phyloP scores from a whole-genome alignment of 2,797 vertebrate genomes.

The Coluber constrictor region DNA sequence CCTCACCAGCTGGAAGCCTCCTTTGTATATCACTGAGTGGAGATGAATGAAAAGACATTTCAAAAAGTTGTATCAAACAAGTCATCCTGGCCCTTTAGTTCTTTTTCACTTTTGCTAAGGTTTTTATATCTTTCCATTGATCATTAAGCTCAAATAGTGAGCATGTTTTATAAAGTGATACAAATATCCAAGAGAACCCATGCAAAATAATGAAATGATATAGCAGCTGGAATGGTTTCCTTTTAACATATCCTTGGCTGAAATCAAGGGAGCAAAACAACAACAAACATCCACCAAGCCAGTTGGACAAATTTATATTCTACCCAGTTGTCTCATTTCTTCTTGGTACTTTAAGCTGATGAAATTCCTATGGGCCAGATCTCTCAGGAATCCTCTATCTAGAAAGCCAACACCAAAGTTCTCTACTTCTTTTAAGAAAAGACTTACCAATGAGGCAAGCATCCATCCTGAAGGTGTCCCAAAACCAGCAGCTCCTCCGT shows the following conservation, averaged over 20 bases:
- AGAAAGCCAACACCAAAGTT: background rate
- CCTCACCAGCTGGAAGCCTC: background rate
- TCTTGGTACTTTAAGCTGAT: background rate
- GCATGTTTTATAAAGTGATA: background rate
- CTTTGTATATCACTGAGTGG: background rate
- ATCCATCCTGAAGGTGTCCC: constrained; percentile 50
- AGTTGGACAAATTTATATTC: background rate
- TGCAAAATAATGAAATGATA: background rate
- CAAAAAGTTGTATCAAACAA: background rate
- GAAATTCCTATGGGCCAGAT: accelerated
- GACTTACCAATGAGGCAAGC: constrained; percentile 55
- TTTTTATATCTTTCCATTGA: background rate
- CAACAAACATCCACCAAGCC: background rate
- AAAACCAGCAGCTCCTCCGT: background rate
- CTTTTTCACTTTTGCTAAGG: background rate
- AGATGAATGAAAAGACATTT: background rate
- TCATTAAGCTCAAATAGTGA: background rate
- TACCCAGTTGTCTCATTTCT: background rate
- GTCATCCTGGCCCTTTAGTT: background rate
- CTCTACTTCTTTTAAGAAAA: background rate
- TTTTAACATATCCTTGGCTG: too few relatives aligned
- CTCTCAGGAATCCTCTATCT: accelerated
- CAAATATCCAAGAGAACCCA: background rate
- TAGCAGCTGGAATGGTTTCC: background rate
- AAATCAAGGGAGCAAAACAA: background rate